A percentile compares a stretch with the other conserved stretches of the same genome.
phyloP scores from a whole-genome alignment of 2,888 invertebrate genomes.

The Meta bourneti region DNA sequence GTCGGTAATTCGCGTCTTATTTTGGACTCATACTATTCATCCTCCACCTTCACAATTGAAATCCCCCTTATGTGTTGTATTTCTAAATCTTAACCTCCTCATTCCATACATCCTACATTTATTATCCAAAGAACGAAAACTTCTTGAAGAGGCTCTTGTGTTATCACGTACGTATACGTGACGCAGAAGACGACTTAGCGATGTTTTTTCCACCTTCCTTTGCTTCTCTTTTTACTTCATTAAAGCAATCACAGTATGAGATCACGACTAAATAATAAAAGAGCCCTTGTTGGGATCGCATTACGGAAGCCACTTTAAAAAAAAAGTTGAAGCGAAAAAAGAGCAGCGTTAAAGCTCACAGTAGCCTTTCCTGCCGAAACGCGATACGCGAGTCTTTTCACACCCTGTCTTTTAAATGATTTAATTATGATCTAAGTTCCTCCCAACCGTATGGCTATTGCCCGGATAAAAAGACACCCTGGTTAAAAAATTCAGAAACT shows the following conservation, averaged over 20 bases:
- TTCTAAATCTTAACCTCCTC: background rate
- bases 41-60: background rate
- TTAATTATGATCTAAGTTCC: slow-evolving; percentile 62
- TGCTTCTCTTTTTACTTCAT: slow-evolving; percentile 29
- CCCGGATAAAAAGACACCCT: slow-evolving; percentile 35
- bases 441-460: slow-evolving; percentile 4
- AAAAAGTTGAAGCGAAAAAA: background rate
- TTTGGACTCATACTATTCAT: background rate
- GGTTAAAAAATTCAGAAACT: slow-evolving; percentile 37
- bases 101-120: background rate
- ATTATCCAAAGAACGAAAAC: background rate
- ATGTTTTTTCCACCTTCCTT: slow-evolving; percentile 9
- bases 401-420: slow-evolving; percentile 72
- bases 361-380: slow-evolving; percentile 46
- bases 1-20: too few species aligned
- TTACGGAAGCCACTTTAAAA: slow-evolving; percentile 21
- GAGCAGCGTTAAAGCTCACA: slow-evolving; percentile 18
- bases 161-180: background rate
- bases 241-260: slow-evolving; percentile 32
- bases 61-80: background rate
- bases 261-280: slow-evolving; percentile 44
- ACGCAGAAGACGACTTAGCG: background rate
- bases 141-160: background rate
- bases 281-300: slow-evolving; percentile 12
- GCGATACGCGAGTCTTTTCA: slow-evolving; percentile 48